Evolutionary conservation across 2,888 invertebrate species (phyloP), one percentile per base, ranked within the genome.

Genomic region (Cristatella mucedo): DNA sequence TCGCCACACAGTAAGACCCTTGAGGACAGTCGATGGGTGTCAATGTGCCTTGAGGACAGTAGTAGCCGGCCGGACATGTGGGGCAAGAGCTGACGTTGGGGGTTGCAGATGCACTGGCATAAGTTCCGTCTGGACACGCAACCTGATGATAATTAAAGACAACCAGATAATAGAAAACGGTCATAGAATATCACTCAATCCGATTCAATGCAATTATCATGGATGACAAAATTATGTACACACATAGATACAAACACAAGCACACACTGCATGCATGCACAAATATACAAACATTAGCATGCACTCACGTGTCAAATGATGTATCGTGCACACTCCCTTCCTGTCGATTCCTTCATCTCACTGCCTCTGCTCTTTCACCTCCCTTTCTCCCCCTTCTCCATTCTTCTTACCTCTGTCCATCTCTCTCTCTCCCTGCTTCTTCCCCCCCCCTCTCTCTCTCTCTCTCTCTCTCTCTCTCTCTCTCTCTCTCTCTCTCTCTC

Each of bases 91-190:
- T 45, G 5, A 55, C 40, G 38, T 56, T 49, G 1, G 56, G 54
- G 2, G 59, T 59, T 1, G 45, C 55, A 2, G 44, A 41, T 1
- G 53, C 53, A 41, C 56, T 49, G 1, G 54, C 52, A 46, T 54
- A 61, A 2, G 59, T 60, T 6, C 57, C 58, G 22, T 52, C 55
- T n/a, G 60, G 60, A 41, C 61, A 61, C 20, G 52, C 51, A 32
- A 47, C 49, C 59, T 59, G 44, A 9, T 15, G 4, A 13, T 13
- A 22, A 36, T 18, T 16, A 7, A 16, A 31, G 15, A 7, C 26
- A 26, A 26, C n/a, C 26, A 26, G 7, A 26, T 9, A 26, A 26
- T n/a, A 9, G 7, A 26, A 26, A 9, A 26, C 26, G n/a, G n/a
- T 26, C 26, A n/a, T n/a, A 26, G 7, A 26, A 26, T n/a, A n/a